A percentile compares a stretch with the other conserved stretches of the same genome.
phyloP scores from a whole-genome alignment of 2,888 invertebrate species.

The Cosmorhoe ocellata region DNA sequence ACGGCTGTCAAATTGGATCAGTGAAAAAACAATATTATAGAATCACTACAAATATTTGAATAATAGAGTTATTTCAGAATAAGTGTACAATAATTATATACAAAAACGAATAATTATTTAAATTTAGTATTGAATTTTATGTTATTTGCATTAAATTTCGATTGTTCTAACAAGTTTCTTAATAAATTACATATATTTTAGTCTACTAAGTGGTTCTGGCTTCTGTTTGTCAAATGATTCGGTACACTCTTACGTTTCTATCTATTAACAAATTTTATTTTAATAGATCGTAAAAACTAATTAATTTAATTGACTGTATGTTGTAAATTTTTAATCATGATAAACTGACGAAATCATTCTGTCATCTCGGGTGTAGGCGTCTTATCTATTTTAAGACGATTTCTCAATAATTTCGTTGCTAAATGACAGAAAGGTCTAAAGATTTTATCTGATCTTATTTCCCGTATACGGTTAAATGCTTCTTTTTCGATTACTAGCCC shows the following conservation, averaged over 20 bases:
- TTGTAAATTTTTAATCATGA: conserved; percentile 23
- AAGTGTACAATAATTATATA: too few relatives aligned
- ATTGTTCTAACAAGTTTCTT: conserved; percentile 12
- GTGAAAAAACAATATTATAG: neutral
- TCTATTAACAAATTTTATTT: conserved; percentile 14
- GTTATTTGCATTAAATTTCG: conserved; percentile 15
- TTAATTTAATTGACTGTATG: conserved; percentile 24
- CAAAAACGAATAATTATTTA: too few relatives aligned
- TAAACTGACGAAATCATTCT: conserved; percentile 33
- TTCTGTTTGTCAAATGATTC: conserved; percentile 15
- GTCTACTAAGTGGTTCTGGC: conserved; percentile 13
- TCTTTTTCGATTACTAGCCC: conserved; percentile 54
- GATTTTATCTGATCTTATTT: conserved; percentile 55
- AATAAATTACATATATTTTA: conserved; percentile 13
- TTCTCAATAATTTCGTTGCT: conserved; percentile 57
- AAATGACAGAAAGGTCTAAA: conserved; percentile 58
- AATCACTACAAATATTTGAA: too few relatives aligned
- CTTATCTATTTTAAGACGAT: conserved; percentile 40
- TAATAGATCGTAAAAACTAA: conserved; percentile 26
- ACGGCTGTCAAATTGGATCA: conserved; percentile 27
- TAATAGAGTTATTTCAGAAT: too few relatives aligned
- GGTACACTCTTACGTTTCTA: too few relatives aligned
- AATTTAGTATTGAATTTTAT: too few relatives aligned
- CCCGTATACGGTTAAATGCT: conserved; percentile 57
- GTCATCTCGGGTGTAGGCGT: conserved; percentile 48